Percentiles rank a stretch among this genome's conserved stretches.
Conservation (phyloP, 2,113 vertebrate species). For the Orientallactaga bullata region DNA sequence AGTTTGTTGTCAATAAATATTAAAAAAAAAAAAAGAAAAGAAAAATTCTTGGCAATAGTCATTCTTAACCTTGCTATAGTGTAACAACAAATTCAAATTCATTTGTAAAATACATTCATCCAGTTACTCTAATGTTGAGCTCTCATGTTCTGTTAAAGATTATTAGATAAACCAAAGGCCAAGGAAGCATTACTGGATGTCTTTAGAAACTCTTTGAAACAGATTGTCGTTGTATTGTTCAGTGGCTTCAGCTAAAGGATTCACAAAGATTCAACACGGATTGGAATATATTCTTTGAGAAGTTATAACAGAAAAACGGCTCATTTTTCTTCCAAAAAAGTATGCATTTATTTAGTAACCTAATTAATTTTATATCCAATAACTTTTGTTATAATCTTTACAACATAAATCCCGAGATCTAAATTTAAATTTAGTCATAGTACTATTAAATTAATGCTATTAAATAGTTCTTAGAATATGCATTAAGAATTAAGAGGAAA, state of each 20-base stretch:
- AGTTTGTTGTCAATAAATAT: no score
- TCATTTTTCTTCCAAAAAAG: neutral
- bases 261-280: neutral
- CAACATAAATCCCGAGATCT: constrained; percentile 18
- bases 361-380: constrained; percentile 28
- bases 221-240: constrained; percentile 2
- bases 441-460: neutral
- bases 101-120: constrained; percentile 3
- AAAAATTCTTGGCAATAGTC: neutral
- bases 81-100: constrained; percentile 42
- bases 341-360: neutral
- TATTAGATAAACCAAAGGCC: constrained; percentile 29
- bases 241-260: constrained; percentile 7
- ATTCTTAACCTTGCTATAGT: neutral
- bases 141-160: constrained; percentile 46
- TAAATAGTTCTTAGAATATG: constrained; percentile 29
- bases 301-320: neutral
- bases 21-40: no score
- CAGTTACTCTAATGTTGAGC: constrained; percentile 21
- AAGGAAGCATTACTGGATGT: neutral
- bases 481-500: constrained; percentile 24
- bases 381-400: constrained; percentile 16
- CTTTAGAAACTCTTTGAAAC: constrained; percentile 26
- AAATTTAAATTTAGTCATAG: constrained; percentile 60
- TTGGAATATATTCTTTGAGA: neutral